Evolutionary conservation across 2,888 invertebrate species (phyloP), one percentile per base, ranked within the genome.

Genomic region (Ischnus inquisitorius): DNA sequence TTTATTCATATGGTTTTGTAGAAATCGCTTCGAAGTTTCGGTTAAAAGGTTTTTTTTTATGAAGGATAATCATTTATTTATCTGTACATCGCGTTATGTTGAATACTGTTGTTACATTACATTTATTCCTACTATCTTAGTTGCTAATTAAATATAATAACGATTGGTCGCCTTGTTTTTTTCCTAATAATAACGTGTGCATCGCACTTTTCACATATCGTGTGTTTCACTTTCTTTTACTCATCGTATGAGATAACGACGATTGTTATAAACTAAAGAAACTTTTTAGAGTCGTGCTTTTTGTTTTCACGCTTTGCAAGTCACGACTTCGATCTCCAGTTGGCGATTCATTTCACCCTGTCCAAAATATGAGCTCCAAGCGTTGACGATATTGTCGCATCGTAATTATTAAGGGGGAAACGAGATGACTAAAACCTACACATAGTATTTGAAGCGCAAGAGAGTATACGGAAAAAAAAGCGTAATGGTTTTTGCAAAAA

Each of bases 91-190:
- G 68, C 28, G 43, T 77, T 57, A 10, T 22, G 54, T 43, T 60
- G 41, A 72, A 79, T 72, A 72, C 79, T 79, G 71, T 79, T 79
- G 71, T 79, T 79, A 79, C 79, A 79, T 79, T 79, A 54, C 68
- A 46, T 54, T 71, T 25, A 1, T 64, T 78, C 48, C 41, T 65
- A 65, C n/a, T 28, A 65, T 57, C 72, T 51, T 72, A 79, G 12
- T 22, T 57, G 16, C 71, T 79, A 79, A 41, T 72, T 65, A 71
- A 41, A 54, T 5, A 64, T 71, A 39, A 51, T 71, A 72, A 79
- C 79, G 51, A 71, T 71, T 71, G 64, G 71, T 19, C 64, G 54
- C 54, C 48, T 12, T 54, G 10, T 54, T 12, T 3, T 22, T 39
- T 54, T 51, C 72, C 41, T 54, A n/a, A 19, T 43, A n/a, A 16